Evolutionary conservation across 35 echinoderm and acorn worm species (phyloP), one percentile per base, ranked within the genome.

Genomic region (Strongylocentrotus purpuratus): DNA sequence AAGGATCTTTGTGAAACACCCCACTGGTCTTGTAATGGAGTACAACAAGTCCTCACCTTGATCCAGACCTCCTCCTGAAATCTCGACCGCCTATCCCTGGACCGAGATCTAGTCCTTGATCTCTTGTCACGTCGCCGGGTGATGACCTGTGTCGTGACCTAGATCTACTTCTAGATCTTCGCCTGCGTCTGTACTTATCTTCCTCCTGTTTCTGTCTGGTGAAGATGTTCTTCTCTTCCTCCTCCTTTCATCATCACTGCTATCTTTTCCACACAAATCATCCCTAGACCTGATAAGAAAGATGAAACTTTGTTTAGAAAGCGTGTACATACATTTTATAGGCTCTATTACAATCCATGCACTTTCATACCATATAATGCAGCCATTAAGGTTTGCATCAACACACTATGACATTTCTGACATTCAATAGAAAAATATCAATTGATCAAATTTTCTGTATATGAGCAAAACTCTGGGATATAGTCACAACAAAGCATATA

Each of bases 81-180:
- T 96, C 95, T 48, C 95, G 78, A 28, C 95, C 12, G 33, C 45
- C 65, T 87, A 71, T 94, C 94, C 47, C 58, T 86, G 10, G 96
- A 96, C 58, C 96, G 45, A 41, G 96, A 96, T 20, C 88, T 87
- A 31, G 86, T 45, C 33, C 46, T 33, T 47, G 91, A 93, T 11
- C 91, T 47, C 48, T 93, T 93, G 22, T 93, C 91, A 47, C 48
- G 45, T 33, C 91, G 91, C 12, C 91, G 91, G 91, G 91, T 13
- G 91, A 58, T 46, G 91, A 50, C 91, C 91, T 47, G 17, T 93
- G 46, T 22, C 96, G 95, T 61, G 97, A 98, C 33, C 97, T 96
- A 11, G 96, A 95, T 65, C 95, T 48, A 46, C 95, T 96, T 92
- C 95, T 94, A 46, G 95, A 96, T 48, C 65, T 96, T 28, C 95